phyloP scores from a whole-genome alignment of 2,113 vertebrate species.

The Pseudorasbora parva region DNA sequence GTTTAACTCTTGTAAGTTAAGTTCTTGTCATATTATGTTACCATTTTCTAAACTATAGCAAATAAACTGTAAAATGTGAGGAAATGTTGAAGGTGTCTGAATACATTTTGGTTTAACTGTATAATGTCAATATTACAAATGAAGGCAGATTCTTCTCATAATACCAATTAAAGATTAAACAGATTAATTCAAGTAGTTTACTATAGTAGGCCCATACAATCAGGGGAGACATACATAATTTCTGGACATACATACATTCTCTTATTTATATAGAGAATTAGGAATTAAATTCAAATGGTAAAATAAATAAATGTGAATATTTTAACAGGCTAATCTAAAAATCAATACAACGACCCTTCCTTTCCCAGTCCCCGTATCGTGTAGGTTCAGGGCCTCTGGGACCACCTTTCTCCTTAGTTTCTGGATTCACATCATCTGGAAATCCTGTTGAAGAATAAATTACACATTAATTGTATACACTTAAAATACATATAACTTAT shows the following conservation, averaged over 20 bases:
- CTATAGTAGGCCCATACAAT: not conserved
- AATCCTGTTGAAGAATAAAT: constrained; percentile 77
- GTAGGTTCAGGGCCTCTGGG: constrained; percentile 95
- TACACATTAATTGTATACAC: not conserved
- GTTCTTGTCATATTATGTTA: too few relatives aligned
- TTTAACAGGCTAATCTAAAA: constrained; percentile 75
- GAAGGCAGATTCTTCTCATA: not conserved
- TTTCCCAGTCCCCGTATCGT: constrained; percentile 96
- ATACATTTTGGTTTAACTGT: too few relatives aligned
- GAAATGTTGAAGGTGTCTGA: too few relatives aligned
- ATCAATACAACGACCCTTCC: constrained; percentile 96
- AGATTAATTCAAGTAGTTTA: not conserved
- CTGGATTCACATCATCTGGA: constrained; percentile 89
- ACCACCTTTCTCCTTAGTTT: constrained; percentile 92
- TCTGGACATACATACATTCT: not conserved
- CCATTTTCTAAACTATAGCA: too few relatives aligned
- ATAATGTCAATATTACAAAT: not conserved
- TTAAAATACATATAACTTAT: too few relatives aligned
- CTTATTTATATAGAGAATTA: not conserved
- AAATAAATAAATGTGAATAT: not conserved
- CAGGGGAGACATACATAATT: not conserved
- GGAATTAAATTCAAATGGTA: not conserved
- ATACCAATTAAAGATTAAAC: not conserved
- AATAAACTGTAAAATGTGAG: too few relatives aligned
- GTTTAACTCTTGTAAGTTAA: too few relatives aligned